These are phyloP conservation scores for Hoplostethus mediterraneus DNA, from an alignment of 2,797 vertebrate species.

Conservation along the genomic window DNA sequence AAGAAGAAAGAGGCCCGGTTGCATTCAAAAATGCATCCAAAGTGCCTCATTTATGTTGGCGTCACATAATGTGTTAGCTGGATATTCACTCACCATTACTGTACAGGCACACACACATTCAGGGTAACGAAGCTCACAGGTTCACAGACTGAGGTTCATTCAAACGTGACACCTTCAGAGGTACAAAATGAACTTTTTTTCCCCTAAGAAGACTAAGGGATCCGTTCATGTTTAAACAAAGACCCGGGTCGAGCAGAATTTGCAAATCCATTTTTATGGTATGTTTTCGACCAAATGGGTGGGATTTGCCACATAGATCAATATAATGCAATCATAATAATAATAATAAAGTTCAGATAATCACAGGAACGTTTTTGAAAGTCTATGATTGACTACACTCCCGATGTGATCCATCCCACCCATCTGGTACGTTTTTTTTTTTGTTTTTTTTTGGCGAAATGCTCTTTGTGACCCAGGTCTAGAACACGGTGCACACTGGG, in stretches of 20 bases:
- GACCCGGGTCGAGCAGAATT: constrained; percentile 29
- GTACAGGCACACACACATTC: constrained; percentile 11
- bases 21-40: no score
- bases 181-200: neutral
- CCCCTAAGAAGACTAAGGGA: neutral
- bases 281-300: neutral
- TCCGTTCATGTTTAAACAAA: neutral
- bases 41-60: no score
- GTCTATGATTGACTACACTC: neutral
- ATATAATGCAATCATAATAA: no score
- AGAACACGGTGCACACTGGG: constrained; percentile 27
- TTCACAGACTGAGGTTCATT: constrained; percentile 29
- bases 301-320: neutral
- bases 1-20: no score
- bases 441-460: constrained; percentile 17
- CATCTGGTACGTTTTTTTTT: neutral
- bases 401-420: neutral
- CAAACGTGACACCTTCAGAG: neutral
- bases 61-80: no score
- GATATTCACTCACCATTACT: neutral
- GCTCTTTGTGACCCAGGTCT: constrained; percentile 17
- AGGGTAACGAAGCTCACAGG: constrained; percentile 4
- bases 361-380: neutral
- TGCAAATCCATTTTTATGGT: constrained; percentile 21
- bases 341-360: neutral